Conservation (phyloP, 2,888 invertebrate species). For the Emmelina monodactyla region DNA sequence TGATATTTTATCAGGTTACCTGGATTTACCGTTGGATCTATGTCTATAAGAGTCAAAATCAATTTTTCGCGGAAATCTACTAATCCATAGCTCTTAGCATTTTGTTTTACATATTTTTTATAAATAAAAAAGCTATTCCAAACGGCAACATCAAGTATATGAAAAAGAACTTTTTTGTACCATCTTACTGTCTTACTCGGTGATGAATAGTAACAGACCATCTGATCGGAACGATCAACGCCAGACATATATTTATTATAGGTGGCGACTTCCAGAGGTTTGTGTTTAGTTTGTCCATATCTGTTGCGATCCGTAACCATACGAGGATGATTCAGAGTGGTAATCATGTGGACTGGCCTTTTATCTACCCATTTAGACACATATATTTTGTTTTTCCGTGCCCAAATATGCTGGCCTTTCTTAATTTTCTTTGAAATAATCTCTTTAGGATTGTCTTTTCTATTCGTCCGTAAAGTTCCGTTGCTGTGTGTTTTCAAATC, state of each 20-base stretch:
- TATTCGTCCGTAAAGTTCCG: conserved; percentile 11
- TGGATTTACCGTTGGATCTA: not conserved
- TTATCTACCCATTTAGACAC: conserved; percentile 12
- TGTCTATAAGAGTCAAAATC: not conserved
- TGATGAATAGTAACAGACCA: conserved; percentile 14
- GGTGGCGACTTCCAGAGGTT: conserved; percentile 11
- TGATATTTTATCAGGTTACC: not conserved
- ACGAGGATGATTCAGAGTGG: conserved; percentile 7
- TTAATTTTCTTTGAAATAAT: conserved; percentile 9
- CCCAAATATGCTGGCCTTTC: conserved; percentile 11
- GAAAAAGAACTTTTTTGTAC: conserved; percentile 12
- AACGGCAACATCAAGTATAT: conserved; percentile 5
- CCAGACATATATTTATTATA: conserved; percentile 16
- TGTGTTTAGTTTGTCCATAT: conserved; percentile 4
- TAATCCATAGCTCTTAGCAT: conserved; percentile 1
- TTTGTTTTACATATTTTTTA: not conserved
- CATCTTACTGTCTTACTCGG: conserved; percentile 12
- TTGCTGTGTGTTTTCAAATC: conserved; percentile 8
- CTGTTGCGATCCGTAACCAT: conserved; percentile 5
- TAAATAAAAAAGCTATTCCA: conserved; percentile 7
- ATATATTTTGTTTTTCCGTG: conserved; percentile 8
- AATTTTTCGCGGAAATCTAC: not conserved
- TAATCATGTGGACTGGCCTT: conserved; percentile 9
- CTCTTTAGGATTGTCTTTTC: conserved; percentile 12
- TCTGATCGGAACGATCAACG: conserved; percentile 13